These are phyloP conservation scores for Anoplophora glabripennis DNA, from an alignment of 1,140 invertebrate genomes.

Conservation along the genomic window DNA sequence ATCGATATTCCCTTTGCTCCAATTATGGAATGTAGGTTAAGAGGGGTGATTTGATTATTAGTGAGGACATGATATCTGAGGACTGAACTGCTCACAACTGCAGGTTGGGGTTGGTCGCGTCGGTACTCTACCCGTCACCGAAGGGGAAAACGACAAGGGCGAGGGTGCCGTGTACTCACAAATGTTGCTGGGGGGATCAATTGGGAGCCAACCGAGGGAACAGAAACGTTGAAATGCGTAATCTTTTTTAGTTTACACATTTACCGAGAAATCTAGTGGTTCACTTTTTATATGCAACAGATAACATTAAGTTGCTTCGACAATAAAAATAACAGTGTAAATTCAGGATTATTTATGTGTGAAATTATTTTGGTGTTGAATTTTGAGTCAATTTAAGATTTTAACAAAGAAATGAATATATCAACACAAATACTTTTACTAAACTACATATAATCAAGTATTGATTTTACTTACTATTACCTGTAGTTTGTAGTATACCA, in stretches of 20 bases:
- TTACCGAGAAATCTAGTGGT: no score
- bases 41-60: constrained; percentile 3
- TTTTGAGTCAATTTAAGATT: no score
- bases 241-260: no score
- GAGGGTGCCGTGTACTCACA: neutral
- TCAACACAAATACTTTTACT: no score
- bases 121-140: neutral
- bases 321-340: no score
- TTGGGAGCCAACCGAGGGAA: neutral
- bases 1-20: neutral
- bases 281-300: neutral
- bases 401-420: no score
- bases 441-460: no score
- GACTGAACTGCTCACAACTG: neutral
- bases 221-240: neutral
- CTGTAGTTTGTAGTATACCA: no score
- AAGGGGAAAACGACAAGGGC: neutral
- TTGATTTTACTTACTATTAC: no score
- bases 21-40: constrained; percentile 1
- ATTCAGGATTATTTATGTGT: no score
- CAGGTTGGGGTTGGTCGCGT: constrained; percentile 8
- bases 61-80: constrained; percentile 1
- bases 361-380: no score
- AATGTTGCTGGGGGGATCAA: neutral
- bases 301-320: no score